These are phyloP conservation scores for Pecten maximus DNA, from an alignment of 2,888 invertebrate genomes.

Conservation along the genomic window DNA sequence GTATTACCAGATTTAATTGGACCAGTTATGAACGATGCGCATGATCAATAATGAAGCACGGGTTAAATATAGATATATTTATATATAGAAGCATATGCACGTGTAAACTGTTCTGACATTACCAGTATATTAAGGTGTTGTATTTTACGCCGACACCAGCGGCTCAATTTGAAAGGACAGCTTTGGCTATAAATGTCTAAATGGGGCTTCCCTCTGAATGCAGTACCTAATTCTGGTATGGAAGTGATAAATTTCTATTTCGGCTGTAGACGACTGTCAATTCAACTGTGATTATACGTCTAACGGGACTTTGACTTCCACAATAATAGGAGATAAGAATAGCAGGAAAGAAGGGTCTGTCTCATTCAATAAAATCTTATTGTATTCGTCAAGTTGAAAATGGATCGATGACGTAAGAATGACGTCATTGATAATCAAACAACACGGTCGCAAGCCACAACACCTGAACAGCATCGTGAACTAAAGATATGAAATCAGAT, in stretches of 20 bases:
- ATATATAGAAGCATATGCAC: no score
- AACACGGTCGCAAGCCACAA: background rate
- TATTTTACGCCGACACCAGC: background rate
- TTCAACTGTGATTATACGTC: background rate
- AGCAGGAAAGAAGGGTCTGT: background rate
- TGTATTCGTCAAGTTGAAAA: background rate
- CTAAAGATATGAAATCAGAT: no score
- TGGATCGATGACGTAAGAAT: background rate
- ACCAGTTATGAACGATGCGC: no score
- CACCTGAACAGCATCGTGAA: background rate
- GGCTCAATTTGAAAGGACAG: background rate
- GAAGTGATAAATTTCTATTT: background rate
- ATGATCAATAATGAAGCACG: no score
- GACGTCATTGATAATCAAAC: background rate
- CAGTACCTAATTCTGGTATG: background rate
- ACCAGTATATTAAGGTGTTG: no score
- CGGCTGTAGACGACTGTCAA: background rate
- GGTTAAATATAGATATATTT: no score
- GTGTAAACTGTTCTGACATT: no score
- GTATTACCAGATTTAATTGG: no score
- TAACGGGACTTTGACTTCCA: background rate
- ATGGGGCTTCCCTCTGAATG: background rate
- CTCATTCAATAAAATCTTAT: background rate
- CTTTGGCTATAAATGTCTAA: background rate
- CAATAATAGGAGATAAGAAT: background rate